Base-by-base conservation (phyloP, 2,113 vertebrate species). In the Oncorhynchus gorbuscha region DNA sequence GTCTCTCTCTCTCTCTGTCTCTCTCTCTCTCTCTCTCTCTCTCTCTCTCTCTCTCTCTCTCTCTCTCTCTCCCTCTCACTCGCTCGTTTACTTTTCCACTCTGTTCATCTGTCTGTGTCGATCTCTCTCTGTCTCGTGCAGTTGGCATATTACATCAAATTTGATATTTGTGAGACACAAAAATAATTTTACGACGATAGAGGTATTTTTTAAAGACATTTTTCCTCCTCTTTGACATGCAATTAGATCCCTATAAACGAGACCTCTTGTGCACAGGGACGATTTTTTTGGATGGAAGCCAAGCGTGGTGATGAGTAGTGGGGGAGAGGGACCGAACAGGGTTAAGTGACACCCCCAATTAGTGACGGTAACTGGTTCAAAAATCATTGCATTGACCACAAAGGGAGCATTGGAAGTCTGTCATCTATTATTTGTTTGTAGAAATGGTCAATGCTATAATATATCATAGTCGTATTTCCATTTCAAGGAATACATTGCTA, bases 1-100 rank as follows among this genome's bases (percentile, higher is more conserved):
- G 14, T 72, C 71, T 55, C 73, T 81, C 20, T 70, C 65, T 67
- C 65, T 16, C 65, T 67, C 28, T 67, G 12, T 18, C 28, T 28
- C 28, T 35, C 65, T 32, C 8, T 35, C 28, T 32, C 65, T 32
- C 4, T 16, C 3, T 67, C 28, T 7, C 12, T 68, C 73, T 30
- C 49, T 59, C 61, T 81, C 55, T 3, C 72, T 74, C 64, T 64
- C 12, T 16, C 3, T 67, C 28, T 7, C 12, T 68, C 75, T 30
- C 49, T 59, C 61, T 81, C 55, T 3, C 72, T 74, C 64, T 24
- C 62, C 1, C 30, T 30, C 65, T 68, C 65, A 16, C 1, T 68
- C 30, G 1, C 65, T 32, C 4, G 12, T 3, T 68, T 16, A 28
- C 13, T 69, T 14, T 72, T 72, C 45, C 79, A 48, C 75, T 30